A percentile compares a stretch with the other conserved stretches of the same genome.
Conservation (phyloP, 2,113 vertebrate species). For the Terrapene triunguis region DNA sequence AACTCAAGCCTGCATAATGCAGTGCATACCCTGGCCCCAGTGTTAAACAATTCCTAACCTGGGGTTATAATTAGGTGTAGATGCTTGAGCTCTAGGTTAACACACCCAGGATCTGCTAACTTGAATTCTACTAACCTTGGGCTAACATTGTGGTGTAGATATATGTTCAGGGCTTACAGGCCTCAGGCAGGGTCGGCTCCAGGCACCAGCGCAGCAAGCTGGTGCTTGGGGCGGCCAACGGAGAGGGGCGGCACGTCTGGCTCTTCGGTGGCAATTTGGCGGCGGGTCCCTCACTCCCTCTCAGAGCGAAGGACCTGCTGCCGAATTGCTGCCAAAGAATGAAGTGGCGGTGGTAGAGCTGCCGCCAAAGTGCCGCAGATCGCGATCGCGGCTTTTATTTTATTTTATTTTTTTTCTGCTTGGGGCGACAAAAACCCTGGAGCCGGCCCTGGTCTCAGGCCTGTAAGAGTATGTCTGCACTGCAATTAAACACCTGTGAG, state of each 20-base stretch:
- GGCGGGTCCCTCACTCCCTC: no score
- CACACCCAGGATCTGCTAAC: not conserved
- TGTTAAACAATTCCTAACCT: not conserved
- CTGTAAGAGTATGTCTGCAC: not conserved
- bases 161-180: not conserved
- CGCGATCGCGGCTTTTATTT: no score
- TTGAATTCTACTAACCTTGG: not conserved
- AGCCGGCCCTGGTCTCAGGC: not conserved
- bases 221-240: no score
- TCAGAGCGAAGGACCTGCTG: no score
- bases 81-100: not conserved
- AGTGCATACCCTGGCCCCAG: not conserved
- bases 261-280: no score
- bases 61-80: not conserved
- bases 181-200: not conserved
- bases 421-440: no score
- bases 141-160: not conserved
- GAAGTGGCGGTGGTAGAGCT: no score
- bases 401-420: no score
- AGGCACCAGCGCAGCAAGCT: no score
- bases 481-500: not conserved
- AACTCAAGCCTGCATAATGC: not conserved
- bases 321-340: no score
- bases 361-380: no score
- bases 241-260: no score